These are phyloP conservation scores for Chlorodrepanis virens DNA, from an alignment of 2,113 vertebrate species.

Conservation along the genomic window DNA sequence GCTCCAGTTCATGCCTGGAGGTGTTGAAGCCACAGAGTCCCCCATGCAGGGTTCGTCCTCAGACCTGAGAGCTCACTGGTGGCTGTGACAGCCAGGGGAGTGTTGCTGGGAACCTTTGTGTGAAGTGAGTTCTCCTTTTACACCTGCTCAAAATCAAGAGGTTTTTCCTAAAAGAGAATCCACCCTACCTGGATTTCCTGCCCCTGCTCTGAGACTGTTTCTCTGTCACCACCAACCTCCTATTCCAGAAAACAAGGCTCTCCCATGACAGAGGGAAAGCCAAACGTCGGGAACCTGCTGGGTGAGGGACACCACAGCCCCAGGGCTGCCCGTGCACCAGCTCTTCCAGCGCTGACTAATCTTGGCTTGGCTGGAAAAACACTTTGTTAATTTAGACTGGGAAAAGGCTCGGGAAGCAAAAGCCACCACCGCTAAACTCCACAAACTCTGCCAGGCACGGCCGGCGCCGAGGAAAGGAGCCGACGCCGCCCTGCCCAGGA, in stretches of 20 bases:
- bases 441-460: neutral
- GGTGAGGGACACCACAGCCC: neutral
- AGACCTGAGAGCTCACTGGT: neutral
- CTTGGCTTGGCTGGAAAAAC: neutral
- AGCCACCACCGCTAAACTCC: neutral
- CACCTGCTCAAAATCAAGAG: neutral
- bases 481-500: neutral
- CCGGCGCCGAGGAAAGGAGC: neutral
- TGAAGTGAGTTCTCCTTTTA: neutral
- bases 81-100: neutral
- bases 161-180: neutral
- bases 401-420: neutral
- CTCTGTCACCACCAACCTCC: neutral
- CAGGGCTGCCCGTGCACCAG: neutral
- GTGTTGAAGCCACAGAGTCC: accelerated
- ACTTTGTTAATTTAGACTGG: neutral
- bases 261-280: neutral
- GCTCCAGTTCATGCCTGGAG: neutral
- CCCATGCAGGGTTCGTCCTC: accelerated
- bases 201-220: neutral
- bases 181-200: neutral
- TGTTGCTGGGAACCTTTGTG: neutral
- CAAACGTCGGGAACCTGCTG: accelerated
- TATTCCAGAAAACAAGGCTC: neutral
- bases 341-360: neutral